Evolutionary conservation across 2,113 vertebrate genomes (phyloP).

Genomic region (Petaurus breviceps): DNA sequence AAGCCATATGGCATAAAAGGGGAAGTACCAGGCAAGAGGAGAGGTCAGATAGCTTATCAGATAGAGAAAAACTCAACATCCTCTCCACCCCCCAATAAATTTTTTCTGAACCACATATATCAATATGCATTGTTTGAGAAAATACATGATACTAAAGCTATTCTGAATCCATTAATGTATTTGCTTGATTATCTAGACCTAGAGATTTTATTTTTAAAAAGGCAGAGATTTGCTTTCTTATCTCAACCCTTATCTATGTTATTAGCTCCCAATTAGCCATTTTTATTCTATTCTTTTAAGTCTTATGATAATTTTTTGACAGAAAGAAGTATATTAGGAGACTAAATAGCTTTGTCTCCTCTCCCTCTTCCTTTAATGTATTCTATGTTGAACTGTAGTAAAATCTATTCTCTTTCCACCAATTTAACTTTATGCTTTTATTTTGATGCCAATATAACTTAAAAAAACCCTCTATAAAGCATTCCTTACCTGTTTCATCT

Average conservation of each 20-base stretch:
- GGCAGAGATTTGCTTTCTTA: not conserved
- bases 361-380: not conserved
- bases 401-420: not conserved
- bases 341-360: not conserved
- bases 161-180: not conserved
- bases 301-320: not conserved
- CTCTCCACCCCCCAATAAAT: not conserved
- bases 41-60: not conserved
- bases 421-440: no score
- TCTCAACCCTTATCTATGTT: not conserved
- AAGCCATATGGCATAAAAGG: not conserved
- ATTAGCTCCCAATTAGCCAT: not conserved
- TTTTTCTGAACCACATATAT: not conserved
- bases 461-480: not conserved
- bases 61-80: not conserved
- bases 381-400: not conserved
- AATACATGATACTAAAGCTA: not conserved
- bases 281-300: not conserved
- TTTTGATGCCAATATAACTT: no score
- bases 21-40: not conserved
- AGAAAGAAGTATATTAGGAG: not conserved
- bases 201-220: not conserved
- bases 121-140: not conserved
- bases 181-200: not conserved
- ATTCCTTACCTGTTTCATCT: not conserved